Evolutionary conservation across 2,113 vertebrate genomes (phyloP).

Genomic region (Zapornia atra): DNA sequence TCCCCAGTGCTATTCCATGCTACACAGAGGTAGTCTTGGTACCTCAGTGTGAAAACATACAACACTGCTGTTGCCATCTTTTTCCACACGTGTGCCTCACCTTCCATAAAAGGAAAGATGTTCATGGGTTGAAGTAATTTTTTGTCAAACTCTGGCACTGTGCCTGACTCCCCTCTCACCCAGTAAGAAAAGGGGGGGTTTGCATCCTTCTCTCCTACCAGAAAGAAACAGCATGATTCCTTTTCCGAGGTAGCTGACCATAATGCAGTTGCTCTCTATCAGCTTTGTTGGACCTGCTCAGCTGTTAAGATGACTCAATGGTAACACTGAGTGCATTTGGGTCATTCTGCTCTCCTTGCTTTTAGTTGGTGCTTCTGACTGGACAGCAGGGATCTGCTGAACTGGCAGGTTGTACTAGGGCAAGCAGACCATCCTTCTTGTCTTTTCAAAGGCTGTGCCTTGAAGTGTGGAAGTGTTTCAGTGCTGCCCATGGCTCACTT

Average conservation of each 20-base stretch:
- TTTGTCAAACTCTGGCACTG: not conserved
- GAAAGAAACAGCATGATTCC: not conserved
- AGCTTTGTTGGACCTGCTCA: not conserved
- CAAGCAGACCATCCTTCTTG: not conserved
- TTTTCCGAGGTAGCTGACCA: not conserved
- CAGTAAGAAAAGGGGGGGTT: not conserved
- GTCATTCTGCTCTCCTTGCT: not conserved
- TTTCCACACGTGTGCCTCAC: not conserved
- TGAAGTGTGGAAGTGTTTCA: not conserved
- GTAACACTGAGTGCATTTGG: not conserved
- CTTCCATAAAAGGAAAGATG: not conserved
- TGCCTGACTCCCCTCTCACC: not conserved
- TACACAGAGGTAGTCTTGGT: not conserved
- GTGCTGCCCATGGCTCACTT: not conserved
- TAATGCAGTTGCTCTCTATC: not conserved
- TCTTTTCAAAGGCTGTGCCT: not conserved
- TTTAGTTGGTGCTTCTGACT: not conserved
- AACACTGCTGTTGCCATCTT: not conserved
- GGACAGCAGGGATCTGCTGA: not conserved
- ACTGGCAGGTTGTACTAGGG: not conserved
- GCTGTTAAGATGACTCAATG: not conserved
- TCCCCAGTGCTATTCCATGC: not conserved
- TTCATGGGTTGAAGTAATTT: not conserved
- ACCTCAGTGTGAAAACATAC: not conserved
- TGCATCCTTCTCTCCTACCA: not conserved